Conservation (phyloP, 2,888 invertebrate species). For the Macaria liturata region DNA sequence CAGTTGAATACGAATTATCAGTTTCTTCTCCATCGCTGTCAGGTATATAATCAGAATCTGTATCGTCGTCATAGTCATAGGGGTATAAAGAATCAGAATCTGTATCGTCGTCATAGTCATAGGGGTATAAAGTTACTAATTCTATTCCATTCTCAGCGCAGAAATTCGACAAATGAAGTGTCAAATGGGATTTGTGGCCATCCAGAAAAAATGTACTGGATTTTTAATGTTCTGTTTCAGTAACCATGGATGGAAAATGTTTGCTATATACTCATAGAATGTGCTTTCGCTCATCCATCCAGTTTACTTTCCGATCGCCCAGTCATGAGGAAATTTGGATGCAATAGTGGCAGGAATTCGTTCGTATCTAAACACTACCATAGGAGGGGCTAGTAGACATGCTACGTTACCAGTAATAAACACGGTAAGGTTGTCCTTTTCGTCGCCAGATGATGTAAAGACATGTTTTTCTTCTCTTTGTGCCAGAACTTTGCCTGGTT, state of each 20-base stretch:
- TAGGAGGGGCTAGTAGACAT: conserved; percentile 4
- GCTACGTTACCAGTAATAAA: conserved; percentile 12
- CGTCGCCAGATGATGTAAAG: conserved; percentile 35
- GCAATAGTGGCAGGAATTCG: conserved; percentile 13
- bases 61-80: no score
- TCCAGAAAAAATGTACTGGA: conserved; percentile 3
- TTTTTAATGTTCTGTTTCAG: background rate
- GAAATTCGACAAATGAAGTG: conserved; percentile 16
- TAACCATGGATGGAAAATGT: conserved; percentile 5
- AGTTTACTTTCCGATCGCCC: conserved; percentile 1
- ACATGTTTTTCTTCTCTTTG: conserved; percentile 45
- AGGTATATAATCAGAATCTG: no score
- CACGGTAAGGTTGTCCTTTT: conserved; percentile 19
- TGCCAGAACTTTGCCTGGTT: conserved; percentile 46
- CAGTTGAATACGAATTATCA: no score
- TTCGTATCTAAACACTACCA: conserved; percentile 15
- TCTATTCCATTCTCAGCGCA: conserved; percentile 11
- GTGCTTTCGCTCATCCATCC: conserved; percentile 1
- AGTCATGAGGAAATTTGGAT: background rate
- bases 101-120: no score
- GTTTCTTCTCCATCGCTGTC: no score
- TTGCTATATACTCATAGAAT: conserved; percentile 1
- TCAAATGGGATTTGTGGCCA: conserved; percentile 19
- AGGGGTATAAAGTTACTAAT: no score
- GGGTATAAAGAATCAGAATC: no score